Percentiles rank a stretch among this genome's conserved stretches.
Evolutionary conservation across 2,113 vertebrate genomes (phyloP).

Genomic region (Bufo bufo): DNA sequence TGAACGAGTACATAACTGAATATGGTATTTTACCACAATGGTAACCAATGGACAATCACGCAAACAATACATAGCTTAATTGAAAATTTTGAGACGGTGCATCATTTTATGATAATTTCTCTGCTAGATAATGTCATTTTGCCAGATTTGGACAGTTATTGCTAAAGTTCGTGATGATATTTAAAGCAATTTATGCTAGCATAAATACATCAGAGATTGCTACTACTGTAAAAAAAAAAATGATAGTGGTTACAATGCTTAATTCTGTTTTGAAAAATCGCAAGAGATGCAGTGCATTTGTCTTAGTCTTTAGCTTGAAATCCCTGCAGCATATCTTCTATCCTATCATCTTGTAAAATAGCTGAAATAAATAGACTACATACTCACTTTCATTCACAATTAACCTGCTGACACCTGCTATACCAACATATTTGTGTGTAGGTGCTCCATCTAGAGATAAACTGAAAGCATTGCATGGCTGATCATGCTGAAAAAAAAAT

Average conservation of each 20-base stretch:
- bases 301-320: constrained; percentile 1
- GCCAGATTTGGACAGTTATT: not conserved
- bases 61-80: constrained; percentile 12
- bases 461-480: not conserved
- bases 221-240: not conserved
- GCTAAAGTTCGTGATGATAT: not conserved
- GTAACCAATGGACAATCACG: constrained; percentile 10
- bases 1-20: not conserved
- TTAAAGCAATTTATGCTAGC: not conserved
- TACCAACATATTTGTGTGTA: not conserved
- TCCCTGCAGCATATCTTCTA: not conserved
- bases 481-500: not conserved
- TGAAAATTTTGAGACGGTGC: not conserved
- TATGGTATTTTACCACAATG: not conserved
- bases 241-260: not conserved
- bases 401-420: constrained; percentile 6
- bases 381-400: constrained; percentile 15
- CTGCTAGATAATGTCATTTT: not conserved
- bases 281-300: not conserved
- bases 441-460: constrained; percentile 1
- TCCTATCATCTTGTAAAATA: constrained; percentile 14
- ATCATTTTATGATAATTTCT: constrained; percentile 1
- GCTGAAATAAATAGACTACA: constrained; percentile 22
- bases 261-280: constrained; percentile 14
- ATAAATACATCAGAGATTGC: constrained; percentile 4